Conservation (phyloP, 2,113 vertebrate species). For the Rhizomys pruinosus region DNA sequence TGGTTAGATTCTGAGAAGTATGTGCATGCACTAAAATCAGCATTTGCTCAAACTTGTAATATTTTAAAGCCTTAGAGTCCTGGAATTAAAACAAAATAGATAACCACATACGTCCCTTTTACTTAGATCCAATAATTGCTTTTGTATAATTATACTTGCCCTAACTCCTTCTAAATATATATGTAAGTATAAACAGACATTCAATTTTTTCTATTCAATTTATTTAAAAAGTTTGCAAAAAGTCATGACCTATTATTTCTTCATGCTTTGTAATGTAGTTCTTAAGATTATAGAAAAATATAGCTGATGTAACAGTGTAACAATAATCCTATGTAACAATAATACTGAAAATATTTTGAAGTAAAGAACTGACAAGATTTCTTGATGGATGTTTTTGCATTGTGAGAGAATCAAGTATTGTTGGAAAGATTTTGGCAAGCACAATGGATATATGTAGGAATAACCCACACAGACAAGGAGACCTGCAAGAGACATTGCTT, state of each 20-base stretch:
- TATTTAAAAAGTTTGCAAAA: background rate
- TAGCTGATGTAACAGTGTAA: background rate
- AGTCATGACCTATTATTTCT: background rate
- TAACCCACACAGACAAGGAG: background rate
- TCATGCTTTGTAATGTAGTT: background rate
- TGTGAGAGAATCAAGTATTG: background rate
- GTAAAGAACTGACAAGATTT: slow-evolving; percentile 15
- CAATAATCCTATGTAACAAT: slow-evolving; percentile 5
- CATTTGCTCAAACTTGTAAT: background rate
- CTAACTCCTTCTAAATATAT: background rate
- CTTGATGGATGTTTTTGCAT: background rate
- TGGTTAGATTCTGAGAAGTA: background rate
- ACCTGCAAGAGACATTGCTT: background rate
- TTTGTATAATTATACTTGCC: background rate
- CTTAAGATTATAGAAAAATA: background rate
- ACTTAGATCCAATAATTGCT: background rate
- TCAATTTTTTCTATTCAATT: background rate
- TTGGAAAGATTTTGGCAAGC: background rate
- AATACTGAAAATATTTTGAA: slow-evolving; percentile 11
- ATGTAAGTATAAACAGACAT: background rate
- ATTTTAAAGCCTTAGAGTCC: background rate
- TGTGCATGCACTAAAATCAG: background rate
- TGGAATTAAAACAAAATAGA: background rate
- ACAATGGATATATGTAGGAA: background rate
- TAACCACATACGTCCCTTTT: background rate